These are phyloP conservation scores for Epinephelus coioides DNA, from an alignment of 2,797 vertebrate species.

Conservation along the genomic window DNA sequence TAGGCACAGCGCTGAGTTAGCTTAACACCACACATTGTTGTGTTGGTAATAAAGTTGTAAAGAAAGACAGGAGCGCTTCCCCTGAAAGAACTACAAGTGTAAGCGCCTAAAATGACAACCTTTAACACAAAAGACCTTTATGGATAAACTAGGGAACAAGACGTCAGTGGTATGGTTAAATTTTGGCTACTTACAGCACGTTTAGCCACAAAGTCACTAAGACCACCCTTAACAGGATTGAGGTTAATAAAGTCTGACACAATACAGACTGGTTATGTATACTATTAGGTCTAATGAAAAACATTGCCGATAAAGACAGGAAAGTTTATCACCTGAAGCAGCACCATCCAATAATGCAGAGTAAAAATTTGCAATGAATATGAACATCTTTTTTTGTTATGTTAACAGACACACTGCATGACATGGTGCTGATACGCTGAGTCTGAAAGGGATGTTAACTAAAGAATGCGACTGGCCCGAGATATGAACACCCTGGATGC, in stretches of 20 bases:
- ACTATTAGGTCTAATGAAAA: background rate
- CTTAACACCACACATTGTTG: background rate
- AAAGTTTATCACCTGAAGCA: background rate
- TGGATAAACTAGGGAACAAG: background rate
- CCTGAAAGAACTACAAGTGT: background rate
- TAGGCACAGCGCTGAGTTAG: background rate
- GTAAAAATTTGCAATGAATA: background rate
- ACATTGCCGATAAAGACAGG: background rate
- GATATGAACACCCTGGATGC: background rate
- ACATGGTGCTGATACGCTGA: background rate
- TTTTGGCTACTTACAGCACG: background rate
- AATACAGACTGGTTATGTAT: background rate
- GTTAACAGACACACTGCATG: background rate
- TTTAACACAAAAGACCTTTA: background rate
- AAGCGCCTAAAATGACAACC: constrained; percentile 1
- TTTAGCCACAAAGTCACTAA: background rate
- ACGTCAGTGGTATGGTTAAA: background rate
- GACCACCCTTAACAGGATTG: background rate
- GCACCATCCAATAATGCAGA: background rate
- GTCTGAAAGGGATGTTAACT: background rate
- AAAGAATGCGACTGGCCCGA: background rate
- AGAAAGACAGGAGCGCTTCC: background rate
- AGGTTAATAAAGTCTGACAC: background rate
- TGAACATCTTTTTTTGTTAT: background rate
- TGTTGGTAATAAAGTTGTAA: background rate